Evolutionary conservation across 2,888 invertebrate genomes (phyloP), one percentile per base, ranked within the genome.

Genomic region (Parnassius mnemosyne): DNA sequence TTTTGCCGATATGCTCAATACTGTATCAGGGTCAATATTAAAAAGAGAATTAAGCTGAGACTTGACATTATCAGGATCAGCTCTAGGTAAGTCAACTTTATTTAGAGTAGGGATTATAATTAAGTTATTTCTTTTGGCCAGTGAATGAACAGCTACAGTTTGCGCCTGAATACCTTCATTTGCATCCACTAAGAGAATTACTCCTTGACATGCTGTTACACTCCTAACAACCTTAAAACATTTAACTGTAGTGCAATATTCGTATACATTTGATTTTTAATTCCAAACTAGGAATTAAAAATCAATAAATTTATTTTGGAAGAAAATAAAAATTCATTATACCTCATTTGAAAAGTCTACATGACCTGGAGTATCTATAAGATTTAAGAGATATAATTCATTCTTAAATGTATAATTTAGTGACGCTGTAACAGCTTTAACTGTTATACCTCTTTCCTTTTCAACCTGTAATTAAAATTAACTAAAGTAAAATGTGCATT

Each of bases 351-450:
- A 95, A 85, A 99, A 99, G 85, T 99, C 99, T 0, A 99, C 99
- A 93, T 99, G 99, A 2, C 99, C 98, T 7, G 99, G 99, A 16
- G 99, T 99, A 83, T 99, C 99, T 73, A 99, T 98, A 34, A 99
- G 93, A 85, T 99, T 99, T 1, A 99, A 91, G 43, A 98, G 91
- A 87, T 97, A 98, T 25, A 93, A 85, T 74, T 94, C 88, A 60
- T 93, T 94, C 41, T 94, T 92, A 74, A 95, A 94, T 34, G 92
- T 92, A 79, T 97, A 96, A 66, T 96, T 93, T 66, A 99, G 91
- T 0, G 98, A 97, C 5, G 96, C 98, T 44, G 98, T 97, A 76
- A 99, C 99, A 10, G 99, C 99, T 89, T 99, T 99, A 0, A 99
- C 99, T 9, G 99, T 99, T 44, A 99, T 99, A 0, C 99, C 99